Evolutionary conservation across 2,113 vertebrate species (phyloP).

Genomic region (Eptesicus fuscus): DNA sequence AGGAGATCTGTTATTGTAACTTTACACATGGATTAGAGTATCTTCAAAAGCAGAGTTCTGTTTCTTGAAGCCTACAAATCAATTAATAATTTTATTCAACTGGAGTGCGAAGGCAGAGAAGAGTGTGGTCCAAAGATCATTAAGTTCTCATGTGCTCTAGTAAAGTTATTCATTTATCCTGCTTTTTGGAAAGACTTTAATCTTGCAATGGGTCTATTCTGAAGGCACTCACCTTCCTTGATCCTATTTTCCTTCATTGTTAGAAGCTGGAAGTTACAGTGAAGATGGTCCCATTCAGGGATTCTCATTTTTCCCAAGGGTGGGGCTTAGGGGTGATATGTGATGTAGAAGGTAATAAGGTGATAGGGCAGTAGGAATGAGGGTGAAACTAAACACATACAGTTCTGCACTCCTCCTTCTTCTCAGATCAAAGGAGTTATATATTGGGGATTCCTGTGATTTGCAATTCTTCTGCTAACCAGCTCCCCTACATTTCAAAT

Average conservation of each 20-base stretch:
- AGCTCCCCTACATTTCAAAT: slow-evolving; percentile 42
- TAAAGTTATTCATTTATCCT: background rate
- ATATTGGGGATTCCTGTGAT: background rate
- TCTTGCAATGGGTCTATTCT: background rate
- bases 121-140: background rate
- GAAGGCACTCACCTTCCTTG: background rate
- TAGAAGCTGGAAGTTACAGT: background rate
- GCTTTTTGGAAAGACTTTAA: background rate
- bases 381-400: background rate
- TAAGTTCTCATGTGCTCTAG: background rate
- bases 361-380: background rate
- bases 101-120: background rate
- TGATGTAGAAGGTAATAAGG: too few relatives aligned
- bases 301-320: background rate
- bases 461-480: background rate
- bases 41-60: background rate
- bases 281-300: background rate
- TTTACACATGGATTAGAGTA: background rate
- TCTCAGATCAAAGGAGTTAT: background rate
- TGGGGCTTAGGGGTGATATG: background rate
- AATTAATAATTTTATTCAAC: background rate
- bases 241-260: background rate
- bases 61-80: background rate
- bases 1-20: slow-evolving; percentile 21
- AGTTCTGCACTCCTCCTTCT: background rate